A percentile compares a stretch with the other conserved stretches of the same genome.
These are phyloP conservation scores for Acanthis flammea DNA, from an alignment of 2,797 vertebrate genomes.

Conservation along the genomic window DNA sequence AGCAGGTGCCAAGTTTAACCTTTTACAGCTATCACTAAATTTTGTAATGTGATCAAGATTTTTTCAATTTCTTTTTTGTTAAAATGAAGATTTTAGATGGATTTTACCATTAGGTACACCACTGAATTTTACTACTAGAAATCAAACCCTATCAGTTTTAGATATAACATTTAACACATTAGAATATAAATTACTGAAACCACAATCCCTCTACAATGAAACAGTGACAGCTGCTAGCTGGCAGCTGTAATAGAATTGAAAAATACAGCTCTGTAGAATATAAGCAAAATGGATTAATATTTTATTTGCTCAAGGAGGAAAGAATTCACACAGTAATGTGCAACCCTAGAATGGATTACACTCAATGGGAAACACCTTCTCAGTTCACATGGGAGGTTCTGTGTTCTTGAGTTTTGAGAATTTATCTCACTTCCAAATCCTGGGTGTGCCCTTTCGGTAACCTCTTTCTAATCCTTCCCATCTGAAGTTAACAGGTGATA, in stretches of 20 bases:
- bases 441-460: neutral
- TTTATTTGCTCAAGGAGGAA: conserved; percentile 4
- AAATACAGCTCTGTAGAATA: neutral
- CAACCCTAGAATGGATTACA: neutral
- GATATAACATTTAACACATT: neutral
- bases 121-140: neutral
- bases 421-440: neutral
- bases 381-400: neutral
- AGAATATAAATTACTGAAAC: neutral
- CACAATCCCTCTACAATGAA: neutral
- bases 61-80: neutral
- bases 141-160: neutral
- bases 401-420: neutral
- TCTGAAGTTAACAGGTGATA: neutral
- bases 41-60: neutral
- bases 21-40: neutral
- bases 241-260: neutral
- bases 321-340: neutral
- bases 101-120: neutral
- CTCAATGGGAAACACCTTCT: neutral
- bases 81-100: neutral
- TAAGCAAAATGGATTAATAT: neutral
- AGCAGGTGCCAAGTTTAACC: neutral
- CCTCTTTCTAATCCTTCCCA: neutral
- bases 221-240: neutral